phyloP scores from a whole-genome alignment of 2,113 vertebrate genomes.

The Osmerus eperlanus region DNA sequence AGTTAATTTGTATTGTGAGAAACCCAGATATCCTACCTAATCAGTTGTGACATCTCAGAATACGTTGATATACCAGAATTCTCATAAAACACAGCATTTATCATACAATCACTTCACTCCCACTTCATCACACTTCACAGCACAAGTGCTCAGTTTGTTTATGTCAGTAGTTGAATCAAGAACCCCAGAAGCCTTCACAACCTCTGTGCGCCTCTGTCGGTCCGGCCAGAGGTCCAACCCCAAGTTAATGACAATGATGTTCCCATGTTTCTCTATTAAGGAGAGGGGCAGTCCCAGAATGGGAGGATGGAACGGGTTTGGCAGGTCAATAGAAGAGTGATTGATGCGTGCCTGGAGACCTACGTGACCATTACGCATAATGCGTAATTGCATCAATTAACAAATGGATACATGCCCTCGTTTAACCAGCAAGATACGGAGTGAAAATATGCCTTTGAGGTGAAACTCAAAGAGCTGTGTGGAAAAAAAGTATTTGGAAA shows the following conservation, averaged over 20 bases:
- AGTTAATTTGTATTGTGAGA: no score
- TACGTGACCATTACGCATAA: slow-evolving; percentile 75
- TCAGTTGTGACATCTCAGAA: no score
- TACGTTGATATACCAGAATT: no score
- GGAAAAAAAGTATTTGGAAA: slow-evolving; percentile 50
- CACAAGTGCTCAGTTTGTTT: no score
- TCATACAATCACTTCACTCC: no score
- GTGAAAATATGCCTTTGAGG: slow-evolving; percentile 72
- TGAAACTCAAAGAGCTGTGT: slow-evolving; percentile 63
- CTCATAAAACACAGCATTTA: no score
- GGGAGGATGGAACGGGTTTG: slow-evolving; percentile 60
- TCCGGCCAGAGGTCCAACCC: slow-evolving; percentile 63
- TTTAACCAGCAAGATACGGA: slow-evolving; percentile 76
- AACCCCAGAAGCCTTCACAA: slow-evolving; percentile 26
- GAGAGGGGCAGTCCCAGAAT: slow-evolving; percentile 63
- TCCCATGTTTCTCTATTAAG: slow-evolving; percentile 67
- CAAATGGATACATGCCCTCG: slow-evolving; percentile 79
- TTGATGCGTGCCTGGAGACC: slow-evolving; percentile 77
- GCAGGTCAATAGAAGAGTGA: slow-evolving; percentile 79
- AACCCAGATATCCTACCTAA: no score
- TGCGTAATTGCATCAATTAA: slow-evolving; percentile 89
- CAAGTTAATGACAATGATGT: slow-evolving; percentile 67
- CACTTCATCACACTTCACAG: no score
- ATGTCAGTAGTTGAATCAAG: no score
- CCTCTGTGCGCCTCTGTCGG: slow-evolving; percentile 52